Conservation (phyloP, 2,888 invertebrate genomes). For the Amiota minor region DNA sequence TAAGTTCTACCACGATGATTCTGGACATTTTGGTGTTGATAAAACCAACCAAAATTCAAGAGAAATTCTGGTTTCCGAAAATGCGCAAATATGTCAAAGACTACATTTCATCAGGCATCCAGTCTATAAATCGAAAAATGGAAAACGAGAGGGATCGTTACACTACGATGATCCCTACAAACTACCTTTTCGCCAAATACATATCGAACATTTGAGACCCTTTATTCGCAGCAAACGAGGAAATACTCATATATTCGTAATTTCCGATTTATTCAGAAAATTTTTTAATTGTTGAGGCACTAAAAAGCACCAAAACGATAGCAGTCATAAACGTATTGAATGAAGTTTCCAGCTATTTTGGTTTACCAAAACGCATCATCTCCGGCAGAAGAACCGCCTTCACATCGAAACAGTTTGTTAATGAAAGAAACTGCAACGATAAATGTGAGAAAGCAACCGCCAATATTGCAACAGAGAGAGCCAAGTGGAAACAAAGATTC, state of each 20-base stretch:
- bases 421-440: background rate
- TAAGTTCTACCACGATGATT: too few species aligned
- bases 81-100: too few species aligned
- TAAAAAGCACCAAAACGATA: conserved; percentile 31
- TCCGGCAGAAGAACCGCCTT: background rate
- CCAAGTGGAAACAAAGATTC: too few species aligned
- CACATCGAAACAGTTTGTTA: conserved; percentile 41
- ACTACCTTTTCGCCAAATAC: conserved; percentile 16
- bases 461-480: too few species aligned
- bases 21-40: too few species aligned
- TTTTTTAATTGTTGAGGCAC: conserved; percentile 26
- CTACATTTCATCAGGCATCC: too few species aligned
- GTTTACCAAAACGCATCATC: conserved; percentile 1
- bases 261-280: conserved; percentile 40
- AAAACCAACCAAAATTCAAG: too few species aligned
- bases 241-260: background rate
- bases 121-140: too few species aligned
- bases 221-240: conserved; percentile 3
- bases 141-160: conserved; percentile 21
- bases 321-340: conserved; percentile 10
- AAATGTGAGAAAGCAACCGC: too few species aligned
- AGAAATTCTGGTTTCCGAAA: too few species aligned
- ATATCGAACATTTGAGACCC: conserved; percentile 27
- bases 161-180: conserved; percentile 23
- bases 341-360: conserved; percentile 5